Conservation (phyloP, 2,113 vertebrate genomes). For the Gymnogyps californianus region DNA sequence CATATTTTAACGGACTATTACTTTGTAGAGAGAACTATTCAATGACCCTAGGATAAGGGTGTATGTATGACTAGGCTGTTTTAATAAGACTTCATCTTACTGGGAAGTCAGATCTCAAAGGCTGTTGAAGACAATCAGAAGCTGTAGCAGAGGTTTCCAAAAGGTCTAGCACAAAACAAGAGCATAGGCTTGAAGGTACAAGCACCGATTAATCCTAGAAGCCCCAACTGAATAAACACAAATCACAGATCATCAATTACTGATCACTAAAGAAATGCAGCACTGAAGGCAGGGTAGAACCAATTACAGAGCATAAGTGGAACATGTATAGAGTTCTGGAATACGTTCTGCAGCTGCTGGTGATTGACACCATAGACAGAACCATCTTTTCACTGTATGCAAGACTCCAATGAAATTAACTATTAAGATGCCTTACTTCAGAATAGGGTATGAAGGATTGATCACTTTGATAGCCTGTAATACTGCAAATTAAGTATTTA, state of each 20-base stretch:
- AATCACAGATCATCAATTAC: background rate
- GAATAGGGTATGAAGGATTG: background rate
- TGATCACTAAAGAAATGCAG: background rate
- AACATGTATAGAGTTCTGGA: fast-evolving
- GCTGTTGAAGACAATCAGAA: background rate
- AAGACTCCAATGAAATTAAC: background rate
- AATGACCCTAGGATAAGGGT: background rate
- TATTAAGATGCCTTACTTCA: background rate
- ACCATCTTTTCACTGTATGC: background rate
- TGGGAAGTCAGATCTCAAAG: background rate
- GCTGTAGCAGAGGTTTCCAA: background rate
- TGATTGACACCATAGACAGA: background rate
- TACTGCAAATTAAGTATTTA: background rate
- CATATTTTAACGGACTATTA: background rate
- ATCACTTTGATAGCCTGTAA: background rate
- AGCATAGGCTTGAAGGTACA: background rate
- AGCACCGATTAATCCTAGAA: background rate
- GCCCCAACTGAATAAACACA: background rate
- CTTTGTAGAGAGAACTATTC: background rate
- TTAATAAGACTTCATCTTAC: background rate
- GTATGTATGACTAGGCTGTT: background rate
- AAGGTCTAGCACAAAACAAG: background rate
- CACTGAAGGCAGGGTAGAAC: background rate
- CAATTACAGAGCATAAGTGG: fast-evolving
- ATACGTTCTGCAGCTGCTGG: background rate